Evolutionary conservation across 2,797 vertebrate species (phyloP), one percentile per base, ranked within the genome.

Genomic region (Semotilus atromaculatus): DNA sequence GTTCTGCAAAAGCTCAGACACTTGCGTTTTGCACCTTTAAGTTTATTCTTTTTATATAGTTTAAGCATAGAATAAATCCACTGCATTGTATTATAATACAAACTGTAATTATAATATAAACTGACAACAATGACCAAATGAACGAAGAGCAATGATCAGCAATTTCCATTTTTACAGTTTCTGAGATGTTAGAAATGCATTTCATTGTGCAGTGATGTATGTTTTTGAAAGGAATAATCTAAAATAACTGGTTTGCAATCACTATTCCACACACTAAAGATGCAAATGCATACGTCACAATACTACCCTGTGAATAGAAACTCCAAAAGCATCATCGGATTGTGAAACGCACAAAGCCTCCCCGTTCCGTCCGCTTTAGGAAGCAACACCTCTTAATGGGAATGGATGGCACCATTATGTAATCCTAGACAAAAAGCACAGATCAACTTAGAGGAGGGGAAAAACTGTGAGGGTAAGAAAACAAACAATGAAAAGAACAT

Each of bases 341-440:
- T 38, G 66, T 21, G 23, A 68, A 68, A 11, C 19, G 9, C 34
- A 11, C 66, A 14, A 23, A 81, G 18, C 43, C 11, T 88, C 87
- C 86, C 87, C 81, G 58, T 78, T 90, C 81, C 81, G 88, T 90
- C 89, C 18, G 23, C 80, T 86, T 68, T 67, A 62, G 34, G 80
- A 67, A 73, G 83, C 64, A 84, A 94, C 93, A 91, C 91, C 90
- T 92, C 86, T 86, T 92, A 93, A 94, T 92, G 92, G 91, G 93
- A 90, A 93, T 93, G 89, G 91, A 92, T 94, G 91, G 90, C 91
- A 90, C 92, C 86, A 91, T 94, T 93, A 93, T 87, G 86, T 68
- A 88, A 86, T 79, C 88, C 88, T 90, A 82, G 89, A 90, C 81
- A 86, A 86, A 31, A 86, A 90, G 88, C 90, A 75, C 89, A 88